Evolutionary conservation across 2,797 vertebrate genomes (phyloP).

Genomic region (Hippocampus kuda): DNA sequence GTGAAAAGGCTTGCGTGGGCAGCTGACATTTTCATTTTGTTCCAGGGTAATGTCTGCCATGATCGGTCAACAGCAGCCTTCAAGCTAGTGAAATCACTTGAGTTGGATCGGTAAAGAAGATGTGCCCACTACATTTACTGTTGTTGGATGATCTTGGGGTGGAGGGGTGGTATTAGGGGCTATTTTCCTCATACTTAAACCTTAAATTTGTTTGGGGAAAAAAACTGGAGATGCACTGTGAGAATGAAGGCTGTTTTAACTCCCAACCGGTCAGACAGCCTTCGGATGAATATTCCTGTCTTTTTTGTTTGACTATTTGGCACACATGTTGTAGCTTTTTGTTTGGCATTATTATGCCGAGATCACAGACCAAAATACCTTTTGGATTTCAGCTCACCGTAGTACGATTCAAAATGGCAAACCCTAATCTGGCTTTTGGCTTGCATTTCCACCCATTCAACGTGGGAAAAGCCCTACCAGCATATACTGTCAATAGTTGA

Average conservation of each 20-base stretch:
- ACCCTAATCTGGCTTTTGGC: background rate
- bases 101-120: background rate
- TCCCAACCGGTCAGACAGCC: background rate
- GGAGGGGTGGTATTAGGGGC: background rate
- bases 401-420: background rate
- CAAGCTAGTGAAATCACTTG: slow-evolving; percentile 8
- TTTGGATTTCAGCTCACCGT: background rate
- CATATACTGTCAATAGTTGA: background rate
- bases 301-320: background rate
- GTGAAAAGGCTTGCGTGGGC: slow-evolving; percentile 23
- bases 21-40: slow-evolving; percentile 35
- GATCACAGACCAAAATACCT: background rate
- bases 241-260: background rate
- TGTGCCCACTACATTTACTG: background rate
- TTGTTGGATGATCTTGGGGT: background rate
- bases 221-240: background rate
- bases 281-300: background rate
- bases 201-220: background rate
- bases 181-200: background rate
- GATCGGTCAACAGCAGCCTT: slow-evolving; percentile 11
- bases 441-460: background rate
- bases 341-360: background rate
- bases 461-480: background rate
- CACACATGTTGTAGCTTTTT: background rate
- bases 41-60: slow-evolving; percentile 10